A percentile compares a stretch with the other conserved stretches of the same genome.
phyloP scores from a whole-genome alignment of 2,888 invertebrate genomes.

The Tenthredo livida region DNA sequence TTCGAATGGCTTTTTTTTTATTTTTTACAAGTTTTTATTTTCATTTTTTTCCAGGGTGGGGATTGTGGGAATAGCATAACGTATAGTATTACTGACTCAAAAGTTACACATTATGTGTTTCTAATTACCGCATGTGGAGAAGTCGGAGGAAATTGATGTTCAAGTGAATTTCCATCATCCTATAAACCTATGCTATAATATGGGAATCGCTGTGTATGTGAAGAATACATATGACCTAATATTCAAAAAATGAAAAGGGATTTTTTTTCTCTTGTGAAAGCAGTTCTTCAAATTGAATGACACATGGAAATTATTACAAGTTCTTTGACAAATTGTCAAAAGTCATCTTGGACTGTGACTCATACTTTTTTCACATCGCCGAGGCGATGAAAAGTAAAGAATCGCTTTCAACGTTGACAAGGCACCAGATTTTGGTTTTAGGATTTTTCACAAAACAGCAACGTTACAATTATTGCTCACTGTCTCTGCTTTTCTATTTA shows the following conservation, averaged over 20 bases:
- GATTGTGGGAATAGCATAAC: no score
- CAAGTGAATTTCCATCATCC: neutral
- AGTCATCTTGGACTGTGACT: neutral
- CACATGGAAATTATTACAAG: no score
- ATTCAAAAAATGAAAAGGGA: neutral
- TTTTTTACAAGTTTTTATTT: neutral
- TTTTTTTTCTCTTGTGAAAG: neutral
- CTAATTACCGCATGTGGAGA: no score
- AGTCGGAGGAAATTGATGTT: neutral
- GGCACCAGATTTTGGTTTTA: neutral
- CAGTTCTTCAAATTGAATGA: neutral
- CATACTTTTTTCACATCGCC: neutral
- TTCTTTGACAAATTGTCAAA: no score
- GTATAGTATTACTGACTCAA: no score
- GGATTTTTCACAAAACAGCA: neutral
- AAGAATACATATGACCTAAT: neutral
- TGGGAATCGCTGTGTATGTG: neutral
- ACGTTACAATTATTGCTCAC: neutral
- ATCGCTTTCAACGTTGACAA: neutral
- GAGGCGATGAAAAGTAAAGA: neutral
- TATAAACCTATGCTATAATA: neutral
- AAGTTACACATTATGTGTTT: no score
- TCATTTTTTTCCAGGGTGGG: neutral
- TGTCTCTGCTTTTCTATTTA: neutral
- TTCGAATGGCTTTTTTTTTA: neutral